A percentile compares a stretch with the other conserved stretches of the same genome.
Conservation (phyloP, 2,888 invertebrate genomes). For the Agonopterix alstromeriana region DNA sequence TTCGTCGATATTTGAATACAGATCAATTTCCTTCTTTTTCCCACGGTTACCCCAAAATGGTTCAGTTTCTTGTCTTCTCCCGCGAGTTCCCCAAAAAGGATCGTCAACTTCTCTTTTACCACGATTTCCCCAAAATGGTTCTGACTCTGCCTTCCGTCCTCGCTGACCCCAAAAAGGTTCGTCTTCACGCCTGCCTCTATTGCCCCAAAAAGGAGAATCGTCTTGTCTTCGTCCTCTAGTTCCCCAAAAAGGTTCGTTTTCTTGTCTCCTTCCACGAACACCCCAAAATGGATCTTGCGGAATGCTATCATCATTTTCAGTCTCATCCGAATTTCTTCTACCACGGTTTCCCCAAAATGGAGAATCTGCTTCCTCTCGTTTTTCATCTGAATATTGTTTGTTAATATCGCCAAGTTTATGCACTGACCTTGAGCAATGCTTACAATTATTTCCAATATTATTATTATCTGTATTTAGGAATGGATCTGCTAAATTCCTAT, state of each 20-base stretch:
- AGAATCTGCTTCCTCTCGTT: constrained; percentile 15
- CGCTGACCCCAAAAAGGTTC: constrained; percentile 67
- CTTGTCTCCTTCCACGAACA: constrained; percentile 35
- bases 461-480: no score
- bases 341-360: constrained; percentile 65
- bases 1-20: constrained; percentile 7
- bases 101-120: constrained; percentile 16
- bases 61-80: constrained; percentile 35
- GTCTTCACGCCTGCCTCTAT: constrained; percentile 29
- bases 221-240: constrained; percentile 43
- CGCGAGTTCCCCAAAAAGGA: constrained; percentile 34
- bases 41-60: constrained; percentile 31
- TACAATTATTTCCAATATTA: no score
- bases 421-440: no score
- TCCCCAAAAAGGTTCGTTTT: constrained; percentile 57
- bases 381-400: no score
- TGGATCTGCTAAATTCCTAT: no score
- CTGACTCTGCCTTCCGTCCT: constrained; percentile 30
- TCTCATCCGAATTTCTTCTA: constrained; percentile 16
- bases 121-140: constrained; percentile 19
- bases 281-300: constrained; percentile 42
- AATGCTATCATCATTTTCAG: constrained; percentile 26
- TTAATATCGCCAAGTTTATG: no score
- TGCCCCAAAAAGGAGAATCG: constrained; percentile 17
- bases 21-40: constrained; percentile 21